phyloP scores from a whole-genome alignment of 2,888 invertebrate genomes.

The Idaea aversata region DNA sequence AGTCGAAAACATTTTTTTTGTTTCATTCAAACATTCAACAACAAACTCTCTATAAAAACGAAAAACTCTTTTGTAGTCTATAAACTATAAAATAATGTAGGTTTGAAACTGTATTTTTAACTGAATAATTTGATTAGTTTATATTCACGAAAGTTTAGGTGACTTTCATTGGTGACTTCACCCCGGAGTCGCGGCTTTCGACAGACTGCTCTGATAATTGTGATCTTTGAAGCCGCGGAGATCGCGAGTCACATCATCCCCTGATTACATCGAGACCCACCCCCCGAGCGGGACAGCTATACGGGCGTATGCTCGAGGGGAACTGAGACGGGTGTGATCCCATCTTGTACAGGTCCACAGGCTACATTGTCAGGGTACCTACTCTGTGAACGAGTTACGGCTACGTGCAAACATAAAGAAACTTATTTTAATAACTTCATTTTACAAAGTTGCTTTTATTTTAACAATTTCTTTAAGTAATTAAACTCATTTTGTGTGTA shows the following conservation, averaged over 20 bases:
- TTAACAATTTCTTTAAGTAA: not conserved
- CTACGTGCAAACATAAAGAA: slow-evolving; percentile 53
- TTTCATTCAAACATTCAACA: no score
- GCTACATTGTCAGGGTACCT: slow-evolving; percentile 77
- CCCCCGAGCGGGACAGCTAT: slow-evolving; percentile 61
- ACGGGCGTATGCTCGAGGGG: slow-evolving; percentile 26
- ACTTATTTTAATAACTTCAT: slow-evolving; percentile 9
- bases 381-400: slow-evolving; percentile 60
- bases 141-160: slow-evolving; percentile 45
- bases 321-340: slow-evolving; percentile 73
- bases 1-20: slow-evolving; percentile 8
- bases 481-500: not conserved
- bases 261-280: slow-evolving; percentile 79
- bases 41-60: not conserved
- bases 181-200: slow-evolving; percentile 73
- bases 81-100: not conserved
- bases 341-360: slow-evolving; percentile 83
- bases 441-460: no score
- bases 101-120: slow-evolving; percentile 3
- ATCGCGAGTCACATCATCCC: slow-evolving; percentile 81
- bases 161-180: slow-evolving; percentile 70
- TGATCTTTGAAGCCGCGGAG: slow-evolving; percentile 79
- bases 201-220: slow-evolving; percentile 79
- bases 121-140: slow-evolving; percentile 25
- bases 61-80: not conserved